Evolutionary conservation across 2,113 vertebrate genomes (phyloP).

Genomic region (Hemiprocne comata): DNA sequence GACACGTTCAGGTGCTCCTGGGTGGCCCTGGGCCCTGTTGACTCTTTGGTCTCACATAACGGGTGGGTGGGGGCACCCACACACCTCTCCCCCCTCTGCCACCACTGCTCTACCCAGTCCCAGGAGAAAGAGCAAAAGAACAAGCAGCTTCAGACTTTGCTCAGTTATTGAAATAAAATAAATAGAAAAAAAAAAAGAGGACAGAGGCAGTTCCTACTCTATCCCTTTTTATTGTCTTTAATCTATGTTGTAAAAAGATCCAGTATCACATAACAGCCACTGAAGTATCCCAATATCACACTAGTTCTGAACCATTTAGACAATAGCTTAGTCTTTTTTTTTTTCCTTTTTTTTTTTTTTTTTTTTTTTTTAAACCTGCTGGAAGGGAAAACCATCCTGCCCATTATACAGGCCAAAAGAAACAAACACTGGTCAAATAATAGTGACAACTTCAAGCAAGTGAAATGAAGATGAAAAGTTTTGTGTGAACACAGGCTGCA

Average conservation of each 20-base stretch:
- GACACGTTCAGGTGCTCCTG: too few species aligned
- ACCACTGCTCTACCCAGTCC: neutral
- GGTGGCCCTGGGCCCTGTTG: too few species aligned
- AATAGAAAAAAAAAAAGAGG: too few species aligned
- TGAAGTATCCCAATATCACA: slow-evolving; percentile 58
- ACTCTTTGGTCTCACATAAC: too few species aligned
- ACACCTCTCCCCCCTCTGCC: too few species aligned
- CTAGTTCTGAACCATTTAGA: slow-evolving; percentile 47
- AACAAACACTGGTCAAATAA: slow-evolving; percentile 35
- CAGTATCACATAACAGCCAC: slow-evolving; percentile 62
- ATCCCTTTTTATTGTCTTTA: slow-evolving; percentile 72
- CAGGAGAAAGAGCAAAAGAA: neutral
- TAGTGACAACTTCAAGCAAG: slow-evolving; percentile 49
- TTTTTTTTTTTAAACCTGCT: slow-evolving; percentile 8
- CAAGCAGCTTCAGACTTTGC: neutral
- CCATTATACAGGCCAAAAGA: slow-evolving; percentile 20
- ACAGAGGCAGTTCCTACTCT: slow-evolving; percentile 42
- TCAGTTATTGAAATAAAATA: neutral
- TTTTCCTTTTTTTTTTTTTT: neutral
- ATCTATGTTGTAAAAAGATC: slow-evolving; percentile 67
- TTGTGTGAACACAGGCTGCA: neutral
- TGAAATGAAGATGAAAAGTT: slow-evolving; percentile 40
- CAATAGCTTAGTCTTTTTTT: slow-evolving; percentile 10
- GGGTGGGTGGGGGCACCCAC: too few species aligned
- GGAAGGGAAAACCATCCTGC: slow-evolving; percentile 24